A percentile compares a stretch with the other conserved stretches of the same genome.
Conservation (phyloP, 2,113 vertebrate genomes). For the Ceyx melanurus region DNA sequence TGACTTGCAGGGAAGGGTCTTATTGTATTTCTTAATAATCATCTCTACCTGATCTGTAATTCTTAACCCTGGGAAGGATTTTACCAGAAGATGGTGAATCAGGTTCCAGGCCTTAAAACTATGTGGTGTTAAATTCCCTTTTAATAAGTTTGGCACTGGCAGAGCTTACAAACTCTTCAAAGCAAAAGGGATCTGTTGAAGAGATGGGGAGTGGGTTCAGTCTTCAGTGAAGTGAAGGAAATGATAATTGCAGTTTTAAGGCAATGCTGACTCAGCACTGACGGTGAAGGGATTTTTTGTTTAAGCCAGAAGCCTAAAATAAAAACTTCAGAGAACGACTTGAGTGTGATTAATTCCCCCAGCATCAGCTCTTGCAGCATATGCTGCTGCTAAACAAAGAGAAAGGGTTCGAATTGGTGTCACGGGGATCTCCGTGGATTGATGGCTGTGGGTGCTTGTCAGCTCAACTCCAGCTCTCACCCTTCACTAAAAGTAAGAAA, state of each 20-base stretch:
- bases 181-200: neutral
- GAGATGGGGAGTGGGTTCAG: neutral
- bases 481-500: neutral
- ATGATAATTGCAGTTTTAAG: neutral
- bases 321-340: neutral
- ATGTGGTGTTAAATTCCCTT: neutral
- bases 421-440: neutral
- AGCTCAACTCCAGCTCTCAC: neutral
- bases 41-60: neutral
- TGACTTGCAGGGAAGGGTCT: neutral
- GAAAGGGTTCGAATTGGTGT: neutral
- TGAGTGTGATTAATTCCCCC: constrained; percentile 7
- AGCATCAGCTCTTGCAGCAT: neutral
- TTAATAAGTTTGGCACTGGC: neutral
- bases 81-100: neutral
- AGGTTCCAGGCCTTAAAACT: neutral
- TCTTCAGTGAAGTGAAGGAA: neutral
- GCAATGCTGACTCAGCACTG: constrained; percentile 36
- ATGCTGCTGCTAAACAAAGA: neutral
- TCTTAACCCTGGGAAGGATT: neutral
- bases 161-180: constrained; percentile 19
- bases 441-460: neutral
- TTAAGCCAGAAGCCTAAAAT: neutral
- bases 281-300: constrained; percentile 6
- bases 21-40: neutral